phyloP scores from a whole-genome alignment of 2,888 invertebrate genomes.

The Archips crataeganus region DNA sequence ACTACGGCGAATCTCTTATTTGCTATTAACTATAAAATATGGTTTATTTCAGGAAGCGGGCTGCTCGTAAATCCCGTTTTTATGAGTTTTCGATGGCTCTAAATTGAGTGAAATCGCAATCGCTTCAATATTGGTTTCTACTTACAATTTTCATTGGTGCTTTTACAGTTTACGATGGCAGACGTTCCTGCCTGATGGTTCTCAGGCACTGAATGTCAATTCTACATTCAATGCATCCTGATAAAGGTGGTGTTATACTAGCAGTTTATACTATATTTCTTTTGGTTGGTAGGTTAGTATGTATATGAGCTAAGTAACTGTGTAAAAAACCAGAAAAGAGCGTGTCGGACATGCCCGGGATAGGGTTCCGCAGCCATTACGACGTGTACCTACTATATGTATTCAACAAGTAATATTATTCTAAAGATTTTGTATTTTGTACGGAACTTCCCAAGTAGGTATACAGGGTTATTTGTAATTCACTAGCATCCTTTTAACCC shows the following conservation, averaged over 20 bases:
- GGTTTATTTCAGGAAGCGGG: constrained; percentile 10
- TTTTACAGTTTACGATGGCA: background rate
- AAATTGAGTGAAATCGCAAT: background rate
- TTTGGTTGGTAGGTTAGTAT: too few species aligned
- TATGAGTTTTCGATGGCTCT: constrained; percentile 13
- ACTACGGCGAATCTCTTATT: background rate
- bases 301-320: too few species aligned
- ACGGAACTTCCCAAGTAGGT: too few species aligned
- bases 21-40: constrained; percentile 5
- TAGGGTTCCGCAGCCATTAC: too few species aligned
- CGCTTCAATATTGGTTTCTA: constrained; percentile 1
- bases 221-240: constrained; percentile 23
- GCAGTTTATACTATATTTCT: background rate
- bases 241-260: constrained; percentile 12
- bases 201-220: constrained; percentile 22
- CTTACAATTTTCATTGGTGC: constrained; percentile 24
- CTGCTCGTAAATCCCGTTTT: background rate
- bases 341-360: too few species aligned
- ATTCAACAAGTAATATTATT: too few species aligned
- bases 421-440: too few species aligned
- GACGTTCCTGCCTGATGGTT: constrained; percentile 22
- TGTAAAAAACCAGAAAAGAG: too few species aligned
- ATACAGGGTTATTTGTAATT: too few species aligned
- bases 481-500: too few species aligned
- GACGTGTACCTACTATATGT: too few species aligned